These are phyloP conservation scores for Podarcis siculus DNA, from an alignment of 2,797 vertebrate species.

Conservation along the genomic window DNA sequence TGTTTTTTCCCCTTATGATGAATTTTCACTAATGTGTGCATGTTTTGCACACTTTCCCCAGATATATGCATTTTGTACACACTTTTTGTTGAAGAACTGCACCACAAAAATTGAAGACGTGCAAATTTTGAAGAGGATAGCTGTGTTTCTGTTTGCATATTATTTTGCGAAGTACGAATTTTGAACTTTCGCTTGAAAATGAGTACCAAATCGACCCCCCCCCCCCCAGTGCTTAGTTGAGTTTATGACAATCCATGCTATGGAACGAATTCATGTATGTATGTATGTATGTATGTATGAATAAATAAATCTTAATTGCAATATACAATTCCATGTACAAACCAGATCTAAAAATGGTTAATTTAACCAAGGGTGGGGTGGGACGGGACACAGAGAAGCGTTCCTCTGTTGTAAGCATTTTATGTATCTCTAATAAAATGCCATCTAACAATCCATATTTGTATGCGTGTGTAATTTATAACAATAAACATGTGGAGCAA, in stretches of 20 bases:
- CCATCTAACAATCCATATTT: background rate
- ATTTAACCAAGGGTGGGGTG: background rate
- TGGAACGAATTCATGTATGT: background rate
- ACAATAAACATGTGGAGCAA: slow-evolving; percentile 55
- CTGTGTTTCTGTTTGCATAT: no score
- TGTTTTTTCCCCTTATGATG: no score
- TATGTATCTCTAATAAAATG: slow-evolving; percentile 6
- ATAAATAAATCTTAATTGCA: background rate
- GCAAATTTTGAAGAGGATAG: no score
- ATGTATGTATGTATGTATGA: no score
- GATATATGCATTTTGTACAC: no score
- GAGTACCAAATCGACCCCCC: no score
- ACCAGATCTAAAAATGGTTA: slow-evolving; percentile 33
- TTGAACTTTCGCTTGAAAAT: no score
- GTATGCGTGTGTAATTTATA: slow-evolving; percentile 3
- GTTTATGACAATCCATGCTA: background rate
- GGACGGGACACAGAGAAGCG: background rate
- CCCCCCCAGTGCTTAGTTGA: background rate
- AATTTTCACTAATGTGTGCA: no score
- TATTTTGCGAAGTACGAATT: no score
- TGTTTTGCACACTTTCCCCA: no score
- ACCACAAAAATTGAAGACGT: no score
- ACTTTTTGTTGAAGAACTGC: no score
- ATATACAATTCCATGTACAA: background rate
- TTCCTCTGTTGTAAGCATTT: slow-evolving; percentile 39